Evolutionary conservation across 2,113 vertebrate genomes (phyloP).

Genomic region (Pachypanchax playfairii): DNA sequence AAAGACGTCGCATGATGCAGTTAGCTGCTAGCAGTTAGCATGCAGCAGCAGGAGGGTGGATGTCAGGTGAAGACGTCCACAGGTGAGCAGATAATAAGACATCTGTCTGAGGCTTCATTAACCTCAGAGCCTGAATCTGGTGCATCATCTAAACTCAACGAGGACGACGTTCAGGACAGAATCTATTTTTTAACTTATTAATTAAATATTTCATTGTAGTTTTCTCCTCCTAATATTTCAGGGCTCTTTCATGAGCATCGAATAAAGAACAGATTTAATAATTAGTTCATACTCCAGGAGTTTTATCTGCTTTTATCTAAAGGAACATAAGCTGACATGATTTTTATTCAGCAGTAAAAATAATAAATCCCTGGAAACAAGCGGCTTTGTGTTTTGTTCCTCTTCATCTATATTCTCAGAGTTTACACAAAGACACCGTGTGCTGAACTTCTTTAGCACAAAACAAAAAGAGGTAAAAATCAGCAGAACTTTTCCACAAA

Average conservation of each 20-base stretch:
- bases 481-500: not conserved
- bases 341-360: not conserved
- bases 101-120: no score
- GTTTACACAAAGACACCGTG: not conserved
- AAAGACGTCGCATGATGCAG: not conserved
- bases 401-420: not conserved
- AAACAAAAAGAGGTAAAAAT: conserved; percentile 18
- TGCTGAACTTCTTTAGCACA: not conserved
- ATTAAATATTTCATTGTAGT: not conserved
- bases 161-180: no score
- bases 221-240: not conserved
- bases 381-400: not conserved
- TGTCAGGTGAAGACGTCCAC: no score
- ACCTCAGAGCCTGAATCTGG: no score
- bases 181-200: not conserved
- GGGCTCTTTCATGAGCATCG: not conserved
- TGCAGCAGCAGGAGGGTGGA: no score
- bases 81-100: no score
- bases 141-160: no score
- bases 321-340: not conserved
- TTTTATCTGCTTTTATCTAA: not conserved
- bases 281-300: no score
- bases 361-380: conserved; percentile 1
- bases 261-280: not conserved
- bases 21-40: not conserved